phyloP scores from a whole-genome alignment of 2,113 vertebrate genomes.

The Eurystomus gularis region DNA sequence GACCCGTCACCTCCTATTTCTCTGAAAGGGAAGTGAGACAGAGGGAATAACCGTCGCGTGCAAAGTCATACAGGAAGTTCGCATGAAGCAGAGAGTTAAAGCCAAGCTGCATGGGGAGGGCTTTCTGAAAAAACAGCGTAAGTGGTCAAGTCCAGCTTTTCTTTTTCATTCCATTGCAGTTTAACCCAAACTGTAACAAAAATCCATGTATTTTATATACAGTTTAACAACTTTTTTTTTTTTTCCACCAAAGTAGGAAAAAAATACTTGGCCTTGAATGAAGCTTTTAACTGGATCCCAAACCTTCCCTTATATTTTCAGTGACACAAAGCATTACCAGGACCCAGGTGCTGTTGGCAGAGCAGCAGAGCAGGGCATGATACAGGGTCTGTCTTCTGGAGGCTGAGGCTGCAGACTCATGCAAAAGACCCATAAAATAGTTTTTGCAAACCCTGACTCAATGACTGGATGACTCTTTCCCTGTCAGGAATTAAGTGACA shows the following conservation, averaged over 20 bases:
- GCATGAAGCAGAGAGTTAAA: not conserved
- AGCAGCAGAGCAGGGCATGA: not conserved
- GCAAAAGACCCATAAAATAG: not conserved
- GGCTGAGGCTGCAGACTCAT: not conserved
- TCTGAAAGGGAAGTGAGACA: not conserved
- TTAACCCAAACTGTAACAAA: not conserved
- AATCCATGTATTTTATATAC: not conserved
- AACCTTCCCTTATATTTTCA: not conserved
- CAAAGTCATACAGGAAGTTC: not conserved
- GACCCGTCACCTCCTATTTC: not conserved
- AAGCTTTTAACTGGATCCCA: not conserved
- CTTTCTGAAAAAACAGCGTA: not conserved
- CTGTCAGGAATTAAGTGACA: not conserved
- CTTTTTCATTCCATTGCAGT: not conserved
- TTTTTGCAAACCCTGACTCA: not conserved
- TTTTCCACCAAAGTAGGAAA: not conserved
- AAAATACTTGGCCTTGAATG: not conserved
- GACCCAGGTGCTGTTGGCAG: not conserved
- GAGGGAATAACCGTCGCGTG: not conserved
- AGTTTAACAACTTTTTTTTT: not conserved
- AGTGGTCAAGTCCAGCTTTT: not conserved
- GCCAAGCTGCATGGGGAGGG: not conserved
- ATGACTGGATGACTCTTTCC: not conserved
- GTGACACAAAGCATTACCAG: accelerated
- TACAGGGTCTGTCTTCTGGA: not conserved